Evolutionary conservation across 2,888 invertebrate species (phyloP), one percentile per base, ranked within the genome.

Genomic region (Phyllotreta striolata): DNA sequence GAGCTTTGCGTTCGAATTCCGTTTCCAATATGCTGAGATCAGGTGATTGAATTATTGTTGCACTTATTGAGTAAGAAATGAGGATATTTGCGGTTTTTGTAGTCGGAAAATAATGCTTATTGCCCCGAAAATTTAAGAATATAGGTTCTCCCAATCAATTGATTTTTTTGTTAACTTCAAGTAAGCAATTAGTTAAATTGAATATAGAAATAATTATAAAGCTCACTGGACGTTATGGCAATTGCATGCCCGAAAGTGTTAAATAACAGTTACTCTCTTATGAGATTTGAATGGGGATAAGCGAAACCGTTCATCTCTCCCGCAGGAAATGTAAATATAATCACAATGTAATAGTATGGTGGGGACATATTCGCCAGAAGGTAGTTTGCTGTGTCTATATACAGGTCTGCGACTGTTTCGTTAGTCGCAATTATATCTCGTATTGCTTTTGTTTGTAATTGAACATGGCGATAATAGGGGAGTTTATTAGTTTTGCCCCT

Each of bases 291-390:
- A 44, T 44, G 7, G 10, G 10, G 44, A 44, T 14, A 24, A 24
- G 24, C 24, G 24, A 24, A 24, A 14, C 44, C 4, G 44, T 44
- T 44, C 35, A 24, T 49, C 35, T 38, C 14, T 38, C 57, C 47
- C 57, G 34, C 10, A 37, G 57, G 57, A 47, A 57, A 57, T 46
- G 57, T 47, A 57, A 57, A 57, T 57, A 57, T 57, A 39, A 47
- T 41, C 49, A 49, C 10, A 49, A 24, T 49, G 35, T 49, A 49
- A 49, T 43, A 43, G 9, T 6, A 7, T 24, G 24, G 24, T 44
- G 9, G 49, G n/a, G 49, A 49, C 24, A 49, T 35, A 49, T 35
- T 49, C 35, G 34, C 49, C 49, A 14, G 49, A 10, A 49, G 49
- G n/a, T 43, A 41, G 41, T 55, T 55, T 41, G 34, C 13, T 41